Evolutionary conservation across 2,888 invertebrate species (phyloP).

Genomic region (Tanytarsus gracilentus): DNA sequence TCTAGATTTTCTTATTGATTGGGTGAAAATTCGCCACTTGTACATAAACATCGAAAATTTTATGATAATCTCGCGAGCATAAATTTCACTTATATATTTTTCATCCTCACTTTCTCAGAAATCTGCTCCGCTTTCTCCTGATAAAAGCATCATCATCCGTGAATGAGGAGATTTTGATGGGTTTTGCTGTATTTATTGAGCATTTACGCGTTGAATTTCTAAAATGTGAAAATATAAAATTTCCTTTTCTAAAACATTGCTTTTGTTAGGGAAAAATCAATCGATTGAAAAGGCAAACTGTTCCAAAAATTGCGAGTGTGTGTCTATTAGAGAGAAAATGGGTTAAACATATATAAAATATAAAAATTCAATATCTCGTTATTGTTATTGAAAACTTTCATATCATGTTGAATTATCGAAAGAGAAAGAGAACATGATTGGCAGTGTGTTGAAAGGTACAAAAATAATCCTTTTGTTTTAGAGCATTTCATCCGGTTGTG

Average conservation of each 20-base stretch:
- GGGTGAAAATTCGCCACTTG: too few relatives aligned
- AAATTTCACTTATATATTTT: too few relatives aligned
- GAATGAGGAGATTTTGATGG: not conserved
- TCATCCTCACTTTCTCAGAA: too few relatives aligned
- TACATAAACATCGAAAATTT: not conserved
- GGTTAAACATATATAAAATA: not conserved
- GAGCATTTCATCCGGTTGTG: not conserved
- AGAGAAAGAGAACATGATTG: too few relatives aligned
- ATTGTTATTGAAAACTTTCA: too few relatives aligned
- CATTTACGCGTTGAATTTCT: conserved; percentile 2
- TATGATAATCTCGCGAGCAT: conserved; percentile 1
- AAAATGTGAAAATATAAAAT: not conserved
- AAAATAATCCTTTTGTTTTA: not conserved
- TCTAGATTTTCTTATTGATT: too few relatives aligned
- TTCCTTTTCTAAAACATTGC: conserved; percentile 11
- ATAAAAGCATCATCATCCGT: conserved; percentile 6
- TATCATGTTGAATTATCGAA: too few relatives aligned
- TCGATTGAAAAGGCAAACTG: not conserved
- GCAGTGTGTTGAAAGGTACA: too few relatives aligned
- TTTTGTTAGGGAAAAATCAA: not conserved
- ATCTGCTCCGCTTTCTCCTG: not conserved
- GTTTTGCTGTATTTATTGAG: not conserved
- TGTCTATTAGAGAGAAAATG: not conserved
- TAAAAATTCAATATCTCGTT: too few relatives aligned
- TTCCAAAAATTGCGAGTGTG: not conserved